Conservation (phyloP, 2,888 invertebrate genomes). For the Pammene fasciana region DNA sequence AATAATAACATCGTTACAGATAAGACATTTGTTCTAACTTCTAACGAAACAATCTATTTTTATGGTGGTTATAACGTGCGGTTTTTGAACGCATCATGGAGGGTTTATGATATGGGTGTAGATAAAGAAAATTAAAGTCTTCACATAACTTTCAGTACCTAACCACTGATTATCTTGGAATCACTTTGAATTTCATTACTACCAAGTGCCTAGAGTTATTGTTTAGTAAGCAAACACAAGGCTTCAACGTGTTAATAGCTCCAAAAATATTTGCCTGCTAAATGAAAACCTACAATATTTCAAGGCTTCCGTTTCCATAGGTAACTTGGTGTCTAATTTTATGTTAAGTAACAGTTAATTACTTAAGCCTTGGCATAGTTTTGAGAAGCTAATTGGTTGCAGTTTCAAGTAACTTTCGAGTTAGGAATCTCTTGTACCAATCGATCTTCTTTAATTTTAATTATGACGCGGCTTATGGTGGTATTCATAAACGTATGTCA, state of each 20-base stretch:
- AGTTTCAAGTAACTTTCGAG: neutral
- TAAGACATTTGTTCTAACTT: no score
- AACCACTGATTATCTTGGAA: neutral
- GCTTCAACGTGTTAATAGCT: constrained; percentile 3
- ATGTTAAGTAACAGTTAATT: constrained; percentile 29
- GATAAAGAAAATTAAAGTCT: no score
- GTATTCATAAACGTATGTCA: no score
- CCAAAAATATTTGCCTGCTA: neutral
- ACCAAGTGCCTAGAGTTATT: neutral
- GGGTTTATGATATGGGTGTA: no score
- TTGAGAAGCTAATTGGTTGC: constrained; percentile 12
- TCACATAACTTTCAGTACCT: no score
- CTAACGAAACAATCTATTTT: no score
- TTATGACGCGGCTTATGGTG: no score
- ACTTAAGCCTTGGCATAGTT: constrained; percentile 24
- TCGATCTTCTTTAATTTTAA: constrained; percentile 2
- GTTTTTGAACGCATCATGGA: no score
- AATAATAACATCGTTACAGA: no score
- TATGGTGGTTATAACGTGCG: no score
- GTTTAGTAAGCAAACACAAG: neutral
- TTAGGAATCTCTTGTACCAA: constrained; percentile 1
- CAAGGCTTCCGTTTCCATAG: constrained; percentile 20
- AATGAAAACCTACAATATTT: neutral
- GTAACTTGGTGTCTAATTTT: neutral
- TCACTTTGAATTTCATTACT: neutral